phyloP scores from a whole-genome alignment of 2,113 vertebrate genomes.

The Perca fluviatilis region DNA sequence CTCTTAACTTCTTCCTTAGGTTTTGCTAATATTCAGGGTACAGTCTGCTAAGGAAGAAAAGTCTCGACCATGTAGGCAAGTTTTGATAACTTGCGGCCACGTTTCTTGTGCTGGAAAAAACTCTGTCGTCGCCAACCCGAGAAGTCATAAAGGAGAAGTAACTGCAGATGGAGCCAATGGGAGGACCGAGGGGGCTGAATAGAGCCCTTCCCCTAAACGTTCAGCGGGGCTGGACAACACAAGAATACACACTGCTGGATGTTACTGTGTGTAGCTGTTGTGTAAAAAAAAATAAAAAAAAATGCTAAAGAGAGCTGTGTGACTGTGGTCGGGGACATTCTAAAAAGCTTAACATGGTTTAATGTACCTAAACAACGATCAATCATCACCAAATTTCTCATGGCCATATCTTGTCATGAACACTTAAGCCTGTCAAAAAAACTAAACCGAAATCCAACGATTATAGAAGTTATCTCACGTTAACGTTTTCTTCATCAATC shows the following conservation, averaged over 20 bases:
- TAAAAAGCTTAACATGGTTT: too few relatives aligned
- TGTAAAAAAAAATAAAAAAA: too few relatives aligned
- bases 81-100: constrained; percentile 27
- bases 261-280: neutral
- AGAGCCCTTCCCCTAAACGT: constrained; percentile 30
- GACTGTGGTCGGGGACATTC: too few relatives aligned
- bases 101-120: constrained; percentile 33
- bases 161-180: constrained; percentile 60
- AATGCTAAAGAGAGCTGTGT: neutral
- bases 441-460: too few relatives aligned
- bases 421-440: too few relatives aligned
- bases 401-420: too few relatives aligned
- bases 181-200: constrained; percentile 40
- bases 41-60: neutral
- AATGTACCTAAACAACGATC: too few relatives aligned
- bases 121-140: constrained; percentile 8
- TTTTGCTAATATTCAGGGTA: neutral
- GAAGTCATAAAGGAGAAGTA: constrained; percentile 41
- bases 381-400: too few relatives aligned
- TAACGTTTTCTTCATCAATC: too few relatives aligned
- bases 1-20: neutral
- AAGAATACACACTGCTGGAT: constrained; percentile 8
- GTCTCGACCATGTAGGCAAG: neutral
- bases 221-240: constrained; percentile 21
- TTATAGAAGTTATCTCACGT: too few relatives aligned